Evolutionary conservation across 1,140 invertebrate genomes (phyloP), one percentile per base, ranked within the genome.

Genomic region (Uloborus diversus): DNA sequence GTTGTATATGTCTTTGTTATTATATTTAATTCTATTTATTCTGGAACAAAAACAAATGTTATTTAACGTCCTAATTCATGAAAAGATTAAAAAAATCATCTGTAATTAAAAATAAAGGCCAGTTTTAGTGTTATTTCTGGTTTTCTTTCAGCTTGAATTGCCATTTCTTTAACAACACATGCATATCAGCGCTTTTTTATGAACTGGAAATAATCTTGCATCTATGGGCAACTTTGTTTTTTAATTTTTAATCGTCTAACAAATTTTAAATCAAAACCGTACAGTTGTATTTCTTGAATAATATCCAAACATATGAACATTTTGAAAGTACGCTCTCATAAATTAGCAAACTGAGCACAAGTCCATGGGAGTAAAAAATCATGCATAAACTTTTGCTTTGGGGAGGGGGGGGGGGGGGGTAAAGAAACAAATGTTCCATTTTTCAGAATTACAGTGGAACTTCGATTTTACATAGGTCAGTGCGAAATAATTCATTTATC

Each of bases 11-110:
- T 80, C 66, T 71, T 80, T 80, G 79, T 80, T 80, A 80, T 71
- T 59, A 69, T 79, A 79, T 73, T 73, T 80, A 80, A 80, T 80
- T 80, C 79, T 80, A 80, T 80, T 80, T 80, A 80, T 80, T 80
- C 79, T 70, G 68, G 79, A 80, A 71, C 23, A 65, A n/a, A n/a
- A n/a, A n/a, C n/a, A 61, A 65, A 35, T 70, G 66, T 80, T 80
- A 69, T 80, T 71, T 71, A 70, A 71, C 56, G 66, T 73, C 66
- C 61, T 69, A 47, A 66, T 57, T 68, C 65, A 68, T 69, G 59
- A 35, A 71, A 69, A 69, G 32, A 47, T n/a, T n/a, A 57, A 47
- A 59, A 32, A 59, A 37, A 61, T 32, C 32, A 69, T 33, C 62
- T 80, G 79, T 64, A 71, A 80, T 61, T 70, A 68, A 61, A 33